Evolutionary conservation across 64 coral and sea anemone genomes (phyloP).

Genomic region (Dendronephthya gigantea): DNA sequence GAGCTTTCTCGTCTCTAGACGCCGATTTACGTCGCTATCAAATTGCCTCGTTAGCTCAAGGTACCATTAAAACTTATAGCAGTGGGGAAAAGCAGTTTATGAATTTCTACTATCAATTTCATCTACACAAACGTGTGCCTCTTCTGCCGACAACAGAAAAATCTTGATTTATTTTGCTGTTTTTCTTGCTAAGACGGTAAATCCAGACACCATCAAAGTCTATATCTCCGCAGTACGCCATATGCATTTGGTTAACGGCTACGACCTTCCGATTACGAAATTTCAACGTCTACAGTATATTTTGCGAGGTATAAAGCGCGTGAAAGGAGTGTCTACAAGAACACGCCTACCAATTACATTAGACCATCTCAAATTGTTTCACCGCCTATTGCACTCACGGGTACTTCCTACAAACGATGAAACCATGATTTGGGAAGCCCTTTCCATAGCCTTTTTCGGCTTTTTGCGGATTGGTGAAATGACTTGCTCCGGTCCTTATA

Average conservation of each 20-base stretch:
- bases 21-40: background rate
- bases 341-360: background rate
- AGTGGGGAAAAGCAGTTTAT: background rate
- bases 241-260: background rate
- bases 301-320: background rate
- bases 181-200: background rate
- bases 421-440: background rate
- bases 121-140: background rate
- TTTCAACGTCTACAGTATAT: background rate
- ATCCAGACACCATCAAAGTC: constrained; percentile 20
- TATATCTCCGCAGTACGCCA: constrained; percentile 4
- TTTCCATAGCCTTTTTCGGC: background rate
- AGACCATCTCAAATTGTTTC: background rate
- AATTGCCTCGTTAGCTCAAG: background rate
- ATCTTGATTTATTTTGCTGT: constrained; percentile 21
- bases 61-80: background rate
- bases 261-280: too few species aligned
- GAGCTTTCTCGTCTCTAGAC: background rate
- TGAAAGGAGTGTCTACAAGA: background rate
- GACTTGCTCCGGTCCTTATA: background rate
- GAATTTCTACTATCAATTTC: background rate
- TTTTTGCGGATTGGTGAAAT: background rate
- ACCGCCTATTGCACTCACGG: background rate
- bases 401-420: background rate
- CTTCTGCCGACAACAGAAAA: constrained; percentile 5